Evolutionary conservation across 2,888 invertebrate species (phyloP), one percentile per base, ranked within the genome.

Genomic region (Drosophila borborema): DNA sequence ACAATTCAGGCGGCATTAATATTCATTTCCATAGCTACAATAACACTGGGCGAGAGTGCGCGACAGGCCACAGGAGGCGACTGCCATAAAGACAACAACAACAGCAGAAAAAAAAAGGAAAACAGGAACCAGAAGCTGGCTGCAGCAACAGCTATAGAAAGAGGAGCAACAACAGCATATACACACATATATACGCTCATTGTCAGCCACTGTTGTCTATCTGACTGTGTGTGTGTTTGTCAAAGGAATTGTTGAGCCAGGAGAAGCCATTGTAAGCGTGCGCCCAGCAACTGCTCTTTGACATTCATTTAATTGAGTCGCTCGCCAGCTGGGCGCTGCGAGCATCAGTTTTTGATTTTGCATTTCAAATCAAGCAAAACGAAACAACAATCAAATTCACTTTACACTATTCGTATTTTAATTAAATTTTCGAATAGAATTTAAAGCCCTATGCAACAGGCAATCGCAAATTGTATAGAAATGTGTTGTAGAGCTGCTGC

Each of bases 1-100:
- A 76, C 81, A 74, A 81, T 84, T 75, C 89, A 66, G 76, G 48
- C 61, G 59, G 86, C 88, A 87, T 87, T 87, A 87, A 87, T 87
- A 87, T 87, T 87, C 90, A 90, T 87, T 90, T 89, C 88, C 88
- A 87, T 82, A 78, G 82, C 68, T 77, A 90, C 90, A 86, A 85
- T 76, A 88, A 80, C 76, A 72, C 71, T 71, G 53, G 69, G 70
- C 34, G 20, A 40, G 49, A 71, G 49, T 69, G 55, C 67, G 54
- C 77, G 62, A 23, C 38, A 54, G 90, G 84, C 77, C 86, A 76
- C 83, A 88, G 77, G 78, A 77, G 77, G 70, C 72, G 84, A 34
- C 74, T 72, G 77, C 77, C 81, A 87, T 75, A 76, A 84, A 72
- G 72, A 66, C 83, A 77, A 38, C 80, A 76, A 49, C 64, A 74